Conservation (phyloP, 2,888 invertebrate species). For the Cephus pygmeus region DNA sequence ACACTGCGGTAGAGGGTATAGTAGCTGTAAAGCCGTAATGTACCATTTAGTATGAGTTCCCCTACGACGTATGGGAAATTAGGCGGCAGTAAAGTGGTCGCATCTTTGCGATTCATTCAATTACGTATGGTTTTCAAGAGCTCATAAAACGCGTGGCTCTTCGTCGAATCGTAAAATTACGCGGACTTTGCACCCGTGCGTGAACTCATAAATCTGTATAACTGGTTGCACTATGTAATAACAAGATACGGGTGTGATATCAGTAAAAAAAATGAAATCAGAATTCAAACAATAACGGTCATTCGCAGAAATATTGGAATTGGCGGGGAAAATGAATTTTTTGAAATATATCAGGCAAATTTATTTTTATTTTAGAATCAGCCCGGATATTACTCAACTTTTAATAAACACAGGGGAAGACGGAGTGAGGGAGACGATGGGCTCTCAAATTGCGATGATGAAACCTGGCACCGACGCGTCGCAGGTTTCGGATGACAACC, state of each 20-base stretch:
- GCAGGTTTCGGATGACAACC: slow-evolving; percentile 61
- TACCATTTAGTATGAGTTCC: slow-evolving; percentile 4
- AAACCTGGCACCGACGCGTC: slow-evolving; percentile 61
- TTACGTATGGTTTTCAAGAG: slow-evolving; percentile 14
- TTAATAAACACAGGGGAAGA: slow-evolving; percentile 14
- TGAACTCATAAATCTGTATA: background rate
- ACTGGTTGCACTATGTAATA: background rate
- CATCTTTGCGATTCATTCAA: slow-evolving; percentile 30
- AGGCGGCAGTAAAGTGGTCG: slow-evolving; percentile 18
- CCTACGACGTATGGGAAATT: slow-evolving; percentile 10
- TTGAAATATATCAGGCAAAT: background rate
- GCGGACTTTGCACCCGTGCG: background rate
- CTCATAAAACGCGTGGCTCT: slow-evolving; percentile 20
- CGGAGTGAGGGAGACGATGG: slow-evolving; percentile 25
- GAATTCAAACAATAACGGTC: background rate
- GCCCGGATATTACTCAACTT: slow-evolving; percentile 17
- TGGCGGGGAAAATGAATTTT: background rate
- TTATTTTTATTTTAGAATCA: background rate
- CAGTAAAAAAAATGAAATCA: background rate
- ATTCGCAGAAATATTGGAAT: background rate
- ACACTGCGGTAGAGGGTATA: background rate
- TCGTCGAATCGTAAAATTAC: background rate
- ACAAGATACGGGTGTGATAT: background rate
- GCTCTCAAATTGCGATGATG: slow-evolving; percentile 65
- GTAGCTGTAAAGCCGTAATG: slow-evolving; percentile 10